Percentiles rank a stretch among this genome's conserved stretches.
phyloP scores from a whole-genome alignment of 2,797 vertebrate genomes.

The Myotis pilosus region DNA sequence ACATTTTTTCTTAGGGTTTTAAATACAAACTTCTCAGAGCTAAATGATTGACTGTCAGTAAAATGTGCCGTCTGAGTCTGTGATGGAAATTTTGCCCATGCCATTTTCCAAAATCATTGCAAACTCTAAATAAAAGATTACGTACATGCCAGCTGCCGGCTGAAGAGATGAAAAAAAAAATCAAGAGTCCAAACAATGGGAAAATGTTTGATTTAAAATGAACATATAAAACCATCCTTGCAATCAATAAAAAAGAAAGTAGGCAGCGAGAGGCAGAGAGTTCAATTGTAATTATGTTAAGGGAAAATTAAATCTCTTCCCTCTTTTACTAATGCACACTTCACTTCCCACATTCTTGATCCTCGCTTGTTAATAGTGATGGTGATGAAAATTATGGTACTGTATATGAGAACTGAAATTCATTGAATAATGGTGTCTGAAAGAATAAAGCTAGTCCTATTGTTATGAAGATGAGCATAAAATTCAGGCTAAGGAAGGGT shows the following conservation, averaged over 20 bases:
- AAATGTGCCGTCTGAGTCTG: neutral
- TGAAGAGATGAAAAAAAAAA: constrained; percentile 31
- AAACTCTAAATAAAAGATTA: constrained; percentile 47
- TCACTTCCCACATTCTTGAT: constrained; percentile 42
- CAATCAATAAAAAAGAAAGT: constrained; percentile 28
- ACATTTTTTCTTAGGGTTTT: neutral
- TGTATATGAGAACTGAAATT: constrained; percentile 6
- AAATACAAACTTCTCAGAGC: constrained; percentile 19
- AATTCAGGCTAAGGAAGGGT: neutral
- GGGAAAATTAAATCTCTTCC: constrained; percentile 50
- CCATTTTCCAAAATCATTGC: constrained; percentile 1
- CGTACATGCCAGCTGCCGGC: constrained; percentile 11
- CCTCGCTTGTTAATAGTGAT: neutral
- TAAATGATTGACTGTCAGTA: neutral
- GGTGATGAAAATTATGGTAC: constrained; percentile 2
- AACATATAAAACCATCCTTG: neutral
- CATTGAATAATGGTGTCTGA: neutral
- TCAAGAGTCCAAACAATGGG: constrained; percentile 8
- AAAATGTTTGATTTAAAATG: constrained; percentile 45
- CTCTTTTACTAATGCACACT: constrained; percentile 35
- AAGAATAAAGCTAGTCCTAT: neutral
- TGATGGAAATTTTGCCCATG: neutral
- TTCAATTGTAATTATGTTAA: constrained; percentile 32
- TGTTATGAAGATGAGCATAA: constrained; percentile 23
- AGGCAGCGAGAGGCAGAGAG: neutral